A percentile compares a stretch with the other conserved stretches of the same genome.
These are phyloP conservation scores for Pelecanus crispus DNA, from an alignment of 2,113 vertebrate species.

Conservation along the genomic window DNA sequence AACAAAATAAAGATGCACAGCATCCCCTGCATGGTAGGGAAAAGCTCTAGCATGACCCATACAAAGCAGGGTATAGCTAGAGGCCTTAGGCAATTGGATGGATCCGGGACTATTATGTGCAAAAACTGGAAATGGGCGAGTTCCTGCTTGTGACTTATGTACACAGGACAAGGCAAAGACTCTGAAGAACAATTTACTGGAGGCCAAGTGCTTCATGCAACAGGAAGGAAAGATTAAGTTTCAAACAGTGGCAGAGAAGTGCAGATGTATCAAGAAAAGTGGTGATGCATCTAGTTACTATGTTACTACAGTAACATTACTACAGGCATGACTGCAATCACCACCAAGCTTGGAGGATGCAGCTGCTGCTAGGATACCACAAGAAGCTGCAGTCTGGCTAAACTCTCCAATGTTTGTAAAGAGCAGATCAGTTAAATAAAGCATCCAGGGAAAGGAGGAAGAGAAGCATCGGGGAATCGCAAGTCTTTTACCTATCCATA, in stretches of 20 bases:
- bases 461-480: neutral
- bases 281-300: neutral
- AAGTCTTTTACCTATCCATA: neutral
- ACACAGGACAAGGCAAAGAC: neutral
- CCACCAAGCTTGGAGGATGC: too few relatives aligned
- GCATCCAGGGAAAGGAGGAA: neutral
- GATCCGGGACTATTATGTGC: neutral
- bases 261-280: neutral
- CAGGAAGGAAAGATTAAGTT: neutral
- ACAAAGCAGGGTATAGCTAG: neutral
- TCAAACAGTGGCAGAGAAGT: neutral
- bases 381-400: neutral
- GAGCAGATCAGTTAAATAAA: neutral
- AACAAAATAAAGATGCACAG: neutral
- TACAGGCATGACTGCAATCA: neutral
- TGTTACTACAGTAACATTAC: neutral
- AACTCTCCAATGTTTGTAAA: neutral
- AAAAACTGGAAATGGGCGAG: neutral
- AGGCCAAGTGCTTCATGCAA: neutral
- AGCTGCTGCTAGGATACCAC: neutral
- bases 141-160: neutral
- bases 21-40: neutral
- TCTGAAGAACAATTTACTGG: neutral
- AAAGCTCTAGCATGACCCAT: neutral
- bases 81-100: neutral